Percentiles rank a stretch among this genome's conserved stretches.
Conservation (phyloP, 2,113 vertebrate species). For the Azemiops feae region DNA sequence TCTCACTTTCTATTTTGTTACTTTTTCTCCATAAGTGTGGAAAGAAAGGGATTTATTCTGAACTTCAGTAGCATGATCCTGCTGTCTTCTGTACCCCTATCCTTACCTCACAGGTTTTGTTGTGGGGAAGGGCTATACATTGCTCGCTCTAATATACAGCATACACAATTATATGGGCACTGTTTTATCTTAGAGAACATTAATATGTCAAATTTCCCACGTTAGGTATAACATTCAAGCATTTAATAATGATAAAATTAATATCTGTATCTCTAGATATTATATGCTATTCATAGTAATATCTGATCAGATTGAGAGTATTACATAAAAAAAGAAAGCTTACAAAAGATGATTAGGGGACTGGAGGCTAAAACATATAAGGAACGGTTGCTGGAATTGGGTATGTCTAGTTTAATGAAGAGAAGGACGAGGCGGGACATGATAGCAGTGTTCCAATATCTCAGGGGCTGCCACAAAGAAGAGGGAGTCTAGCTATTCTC, state of each 20-base stretch:
- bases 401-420: too few relatives aligned
- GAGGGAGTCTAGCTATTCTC: too few relatives aligned
- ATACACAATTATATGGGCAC: neutral
- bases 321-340: conserved; percentile 18
- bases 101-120: neutral
- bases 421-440: too few relatives aligned
- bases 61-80: neutral
- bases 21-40: neutral
- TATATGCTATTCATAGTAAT: conserved; percentile 12
- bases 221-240: conserved; percentile 33
- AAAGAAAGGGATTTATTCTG: neutral
- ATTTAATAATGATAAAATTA: conserved; percentile 46
- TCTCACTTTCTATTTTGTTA: neutral
- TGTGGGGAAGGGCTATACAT: neutral
- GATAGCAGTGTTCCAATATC: too few relatives aligned
- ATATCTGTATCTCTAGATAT: conserved; percentile 25
- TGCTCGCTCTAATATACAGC: neutral
- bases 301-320: neutral
- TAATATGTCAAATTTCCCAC: neutral
- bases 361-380: too few relatives aligned
- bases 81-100: neutral
- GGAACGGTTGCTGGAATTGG: too few relatives aligned
- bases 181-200: neutral
- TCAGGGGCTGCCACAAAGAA: too few relatives aligned
- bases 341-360: too few relatives aligned